Evolutionary conservation across 2,797 vertebrate species (phyloP), one percentile per base, ranked within the genome.

Genomic region (Myiothlypis coronata): DNA sequence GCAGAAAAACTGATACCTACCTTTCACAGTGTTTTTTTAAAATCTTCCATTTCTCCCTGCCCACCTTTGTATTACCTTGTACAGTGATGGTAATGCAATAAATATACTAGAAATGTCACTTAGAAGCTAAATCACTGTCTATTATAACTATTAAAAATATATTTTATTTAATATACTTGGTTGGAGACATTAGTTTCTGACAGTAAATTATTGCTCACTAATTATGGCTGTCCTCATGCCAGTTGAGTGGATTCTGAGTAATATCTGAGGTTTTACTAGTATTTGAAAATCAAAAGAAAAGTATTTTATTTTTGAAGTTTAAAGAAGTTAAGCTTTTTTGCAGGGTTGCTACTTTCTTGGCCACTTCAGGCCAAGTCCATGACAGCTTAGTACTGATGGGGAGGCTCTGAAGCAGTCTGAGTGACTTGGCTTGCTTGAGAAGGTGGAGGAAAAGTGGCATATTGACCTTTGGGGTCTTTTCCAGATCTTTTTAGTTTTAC

Each of bases 141-240:
- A n/a, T 90, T 97, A 79, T 57, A 97, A 91, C 78, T 97, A 95
- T 94, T 55, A 64, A 93, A 93, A 90, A 94, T 94, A 56, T 90
- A 96, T 95, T 96, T 87, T 72, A 93, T 96, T 95, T 96, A 96
- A 96, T 96, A 76, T 93, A 88, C 83, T 90, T 97, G 71, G 68
- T 94, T 96, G 82, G 80, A 81, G 37, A 80, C 95, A 90, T 19
- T 95, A 84, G 53, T 94, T 97, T 95, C 77, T 97, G 94, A 93
- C 74, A 27, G 14, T 82, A 96, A 97, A 94, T 96, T 94, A 85
- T 69, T 94, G 78, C 84, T 94, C 52, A 14, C 63, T 96, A 95
- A 96, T 97, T 96, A 92, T 53, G 76, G 61, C 56, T 32, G 12
- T 85, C 77, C 49, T 80, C 53, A 34, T 71, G n/a, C 11, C 64